Evolutionary conservation across 2,888 invertebrate species (phyloP).

Genomic region (Mellilla xanthometata): DNA sequence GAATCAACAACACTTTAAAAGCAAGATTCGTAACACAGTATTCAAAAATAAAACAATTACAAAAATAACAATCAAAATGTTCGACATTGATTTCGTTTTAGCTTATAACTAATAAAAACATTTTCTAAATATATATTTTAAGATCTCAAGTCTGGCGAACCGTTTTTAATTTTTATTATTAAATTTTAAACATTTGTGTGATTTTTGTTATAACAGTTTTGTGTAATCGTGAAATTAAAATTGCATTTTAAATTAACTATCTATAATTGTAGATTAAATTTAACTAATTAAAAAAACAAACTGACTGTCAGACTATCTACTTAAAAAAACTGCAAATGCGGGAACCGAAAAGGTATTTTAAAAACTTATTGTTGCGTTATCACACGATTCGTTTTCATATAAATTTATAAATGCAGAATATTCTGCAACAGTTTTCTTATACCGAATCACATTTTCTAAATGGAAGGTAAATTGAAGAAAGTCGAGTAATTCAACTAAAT

Average conservation of each 20-base stretch:
- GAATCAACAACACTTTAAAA: conserved; percentile 6
- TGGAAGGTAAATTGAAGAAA: conserved; percentile 2
- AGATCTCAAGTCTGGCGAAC: conserved; percentile 25
- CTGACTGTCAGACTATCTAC: no score
- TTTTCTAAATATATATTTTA: conserved; percentile 23
- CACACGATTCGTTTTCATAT: conserved; percentile 9
- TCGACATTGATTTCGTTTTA: conserved; percentile 39
- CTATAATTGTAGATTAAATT: no score
- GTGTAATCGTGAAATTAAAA: no score
- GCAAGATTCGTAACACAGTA: conserved; percentile 22
- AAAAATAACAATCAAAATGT: conserved; percentile 42
- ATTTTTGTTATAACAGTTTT: no score
- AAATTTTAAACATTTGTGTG: no score
- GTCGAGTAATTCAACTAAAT: no score
- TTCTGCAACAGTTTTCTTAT: neutral
- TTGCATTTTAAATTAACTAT: no score
- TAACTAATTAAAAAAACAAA: no score
- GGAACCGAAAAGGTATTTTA: neutral
- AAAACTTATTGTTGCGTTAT: conserved; percentile 1
- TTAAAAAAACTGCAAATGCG: neutral
- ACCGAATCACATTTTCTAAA: neutral
- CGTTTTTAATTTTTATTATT: no score
- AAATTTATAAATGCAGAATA: conserved; percentile 6
- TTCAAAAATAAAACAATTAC: conserved; percentile 30
- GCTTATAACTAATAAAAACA: conserved; percentile 41